A percentile compares a stretch with the other conserved stretches of the same genome.
Evolutionary conservation across 2,888 invertebrate genomes (phyloP).

Genomic region (Drosophila formosana): DNA sequence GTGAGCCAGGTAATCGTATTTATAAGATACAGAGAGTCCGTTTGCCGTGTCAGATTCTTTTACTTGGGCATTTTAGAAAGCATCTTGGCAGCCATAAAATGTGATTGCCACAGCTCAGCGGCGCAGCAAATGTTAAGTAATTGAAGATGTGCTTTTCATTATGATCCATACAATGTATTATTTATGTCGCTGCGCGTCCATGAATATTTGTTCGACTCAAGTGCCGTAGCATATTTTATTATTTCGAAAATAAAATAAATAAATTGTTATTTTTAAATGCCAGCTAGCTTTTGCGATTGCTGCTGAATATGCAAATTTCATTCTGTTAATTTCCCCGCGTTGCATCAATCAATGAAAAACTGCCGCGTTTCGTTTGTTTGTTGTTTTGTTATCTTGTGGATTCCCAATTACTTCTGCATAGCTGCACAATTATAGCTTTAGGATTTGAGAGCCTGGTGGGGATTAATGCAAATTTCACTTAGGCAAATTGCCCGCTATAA

Average conservation of each 20-base stretch:
- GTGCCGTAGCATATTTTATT: no score
- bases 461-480: slow-evolving; percentile 80
- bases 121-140: slow-evolving; percentile 7
- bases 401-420: slow-evolving; percentile 59
- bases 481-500: slow-evolving; percentile 69
- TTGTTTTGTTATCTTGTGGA: slow-evolving; percentile 64
- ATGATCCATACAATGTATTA: not conserved
- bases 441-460: slow-evolving; percentile 22
- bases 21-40: slow-evolving; percentile 66
- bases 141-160: not conserved
- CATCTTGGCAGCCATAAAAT: slow-evolving; percentile 40
- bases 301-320: slow-evolving; percentile 26
- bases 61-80: slow-evolving; percentile 53
- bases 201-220: not conserved
- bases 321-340: slow-evolving; percentile 7
- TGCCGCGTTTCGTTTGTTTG: not conserved
- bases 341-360: slow-evolving; percentile 19
- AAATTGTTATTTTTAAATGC: not conserved
- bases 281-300: not conserved
- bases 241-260: not conserved
- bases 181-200: not conserved
- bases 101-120: slow-evolving; percentile 39
- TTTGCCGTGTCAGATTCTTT: slow-evolving; percentile 59
- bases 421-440: slow-evolving; percentile 52
- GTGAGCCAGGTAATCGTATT: slow-evolving; percentile 72